Conservation (phyloP, 2,113 vertebrate species). For the Eulemur macaco region DNA sequence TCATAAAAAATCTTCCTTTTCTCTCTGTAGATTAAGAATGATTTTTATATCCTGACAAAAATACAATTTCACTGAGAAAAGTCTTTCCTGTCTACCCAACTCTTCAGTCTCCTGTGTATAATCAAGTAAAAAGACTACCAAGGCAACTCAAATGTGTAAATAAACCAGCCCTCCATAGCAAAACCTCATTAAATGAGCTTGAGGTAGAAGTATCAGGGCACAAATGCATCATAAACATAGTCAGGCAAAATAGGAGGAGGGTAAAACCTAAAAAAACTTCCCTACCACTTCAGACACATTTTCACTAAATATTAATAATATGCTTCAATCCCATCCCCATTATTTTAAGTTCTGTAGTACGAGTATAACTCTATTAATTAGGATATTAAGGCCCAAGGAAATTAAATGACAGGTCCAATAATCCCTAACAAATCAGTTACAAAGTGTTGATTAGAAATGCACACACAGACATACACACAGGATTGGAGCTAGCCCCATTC, state of each 20-base stretch:
- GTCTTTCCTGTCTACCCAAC: constrained; percentile 34
- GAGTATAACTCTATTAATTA: background rate
- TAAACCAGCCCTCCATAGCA: constrained; percentile 11
- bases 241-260: background rate
- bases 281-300: background rate
- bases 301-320: background rate
- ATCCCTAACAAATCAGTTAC: background rate
- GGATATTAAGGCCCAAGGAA: background rate
- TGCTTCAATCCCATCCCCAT: background rate
- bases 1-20: constrained; percentile 47
- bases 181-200: constrained; percentile 26
- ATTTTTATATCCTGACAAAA: constrained; percentile 56
- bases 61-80: constrained; percentile 39
- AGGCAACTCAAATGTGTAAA: constrained; percentile 41
- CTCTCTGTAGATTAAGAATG: constrained; percentile 45
- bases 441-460: background rate
- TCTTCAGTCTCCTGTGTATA: constrained; percentile 29
- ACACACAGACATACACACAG: background rate
- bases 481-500: background rate
- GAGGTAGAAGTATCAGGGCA: background rate
- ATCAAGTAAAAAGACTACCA: constrained; percentile 47
- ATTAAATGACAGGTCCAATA: background rate
- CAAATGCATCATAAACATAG: background rate
- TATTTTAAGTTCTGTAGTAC: background rate
- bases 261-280: background rate